These are phyloP conservation scores for Lutjanus argentimaculatus DNA, from an alignment of 2,797 vertebrate species.

Conservation along the genomic window DNA sequence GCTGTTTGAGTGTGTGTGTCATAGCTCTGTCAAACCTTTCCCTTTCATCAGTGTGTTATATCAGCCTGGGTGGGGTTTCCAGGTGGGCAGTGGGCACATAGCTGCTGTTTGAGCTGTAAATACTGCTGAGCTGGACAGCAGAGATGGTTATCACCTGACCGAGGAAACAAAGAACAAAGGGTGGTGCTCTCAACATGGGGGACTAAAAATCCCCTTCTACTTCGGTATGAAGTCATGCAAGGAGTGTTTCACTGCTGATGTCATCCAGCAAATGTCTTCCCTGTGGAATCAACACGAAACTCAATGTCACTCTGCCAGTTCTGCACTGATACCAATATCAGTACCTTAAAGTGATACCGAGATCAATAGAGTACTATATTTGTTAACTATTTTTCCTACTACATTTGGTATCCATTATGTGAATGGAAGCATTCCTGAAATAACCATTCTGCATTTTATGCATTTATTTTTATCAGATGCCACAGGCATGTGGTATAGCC, in stretches of 20 bases:
- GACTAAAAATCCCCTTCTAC: constrained; percentile 58
- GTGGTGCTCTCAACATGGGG: constrained; percentile 41
- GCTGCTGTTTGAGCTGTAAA: neutral
- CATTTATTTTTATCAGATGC: no score
- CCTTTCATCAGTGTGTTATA: neutral
- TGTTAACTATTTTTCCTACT: no score
- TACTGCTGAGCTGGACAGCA: constrained; percentile 15
- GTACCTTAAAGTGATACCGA: no score
- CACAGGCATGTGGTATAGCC: no score
- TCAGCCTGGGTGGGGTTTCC: constrained; percentile 24
- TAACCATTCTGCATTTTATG: no score
- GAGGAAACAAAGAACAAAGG: constrained; percentile 50
- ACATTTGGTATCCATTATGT: no score
- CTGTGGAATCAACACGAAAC: constrained; percentile 30
- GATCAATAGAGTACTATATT: no score
- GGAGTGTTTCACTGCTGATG: constrained; percentile 43
- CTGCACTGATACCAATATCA: neutral
- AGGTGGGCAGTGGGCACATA: constrained; percentile 23
- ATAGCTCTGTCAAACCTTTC: neutral
- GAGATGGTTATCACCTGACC: constrained; percentile 62
- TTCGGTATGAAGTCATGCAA: constrained; percentile 56
- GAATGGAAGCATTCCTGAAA: no score
- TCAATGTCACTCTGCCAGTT: neutral
- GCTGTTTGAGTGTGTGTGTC: neutral
- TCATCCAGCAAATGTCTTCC: constrained; percentile 39